Evolutionary conservation across 2,888 invertebrate species (phyloP), one percentile per base, ranked within the genome.

Genomic region (Hylaea fasciaria): DNA sequence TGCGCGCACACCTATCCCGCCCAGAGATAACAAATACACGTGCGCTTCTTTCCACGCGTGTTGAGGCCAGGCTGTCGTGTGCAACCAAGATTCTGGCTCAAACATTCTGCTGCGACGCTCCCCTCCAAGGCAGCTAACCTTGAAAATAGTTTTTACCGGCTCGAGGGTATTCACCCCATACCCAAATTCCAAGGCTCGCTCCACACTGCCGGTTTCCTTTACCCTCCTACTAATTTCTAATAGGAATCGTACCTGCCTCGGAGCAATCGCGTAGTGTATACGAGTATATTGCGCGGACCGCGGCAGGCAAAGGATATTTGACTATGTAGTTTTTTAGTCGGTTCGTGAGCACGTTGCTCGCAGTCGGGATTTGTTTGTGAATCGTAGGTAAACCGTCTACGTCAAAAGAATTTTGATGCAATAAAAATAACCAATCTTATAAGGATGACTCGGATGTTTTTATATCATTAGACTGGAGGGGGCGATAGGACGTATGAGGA

Each of bases 71-170:
- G 12, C 13, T n/a, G 3, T 28, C 10, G 2, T 9, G 12, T 45
- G 22, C 43, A 61, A 28, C 14, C 29, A 28, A 12, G 5, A 7
- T 12, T 14, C 61, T 57, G 61, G 14, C n/a, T 14, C 32, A 10
- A 44, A 32, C 52, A 48, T 39, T n/a, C 7, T 43, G 28, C 83
- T 84, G 87, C 82, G 80, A 83, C 84, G 88, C 81, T 89, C 91
- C 91, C 91, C 89, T 90, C 90, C 86, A 84, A 79, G 74, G 78
- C 78, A 78, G 80, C 87, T 91, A 92, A 91, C 92, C 92, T 92
- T 92, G 92, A 92, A 92, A 91, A 91, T 90, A 91, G 92, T 92
- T 92, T 91, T 91, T 91, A 92, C 91, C 86, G 86, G 82, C 87
- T 75, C 72, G 89, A 92, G 92, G 92, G 92, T 92, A 92, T 92